A percentile compares a stretch with the other conserved stretches of the same genome.
Conservation (phyloP, 30 jellyfish, hydroid and myxozoan species). For the Hydractinia symbiolongicarpus region DNA sequence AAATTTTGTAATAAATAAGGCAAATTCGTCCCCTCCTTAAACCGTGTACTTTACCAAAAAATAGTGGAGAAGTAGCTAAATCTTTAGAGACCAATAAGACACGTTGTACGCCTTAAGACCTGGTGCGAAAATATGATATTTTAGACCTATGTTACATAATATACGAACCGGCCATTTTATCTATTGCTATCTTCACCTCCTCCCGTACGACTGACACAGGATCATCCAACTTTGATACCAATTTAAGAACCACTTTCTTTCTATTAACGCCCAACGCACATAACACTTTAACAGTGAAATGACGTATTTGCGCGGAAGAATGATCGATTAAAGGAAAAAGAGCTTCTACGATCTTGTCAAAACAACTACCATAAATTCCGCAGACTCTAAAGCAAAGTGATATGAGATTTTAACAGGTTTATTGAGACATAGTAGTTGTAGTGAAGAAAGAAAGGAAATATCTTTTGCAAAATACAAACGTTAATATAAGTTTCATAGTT, state of each 20-base stretch:
- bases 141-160: too few species aligned
- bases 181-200: conserved; percentile 8
- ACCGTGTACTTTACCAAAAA: too few species aligned
- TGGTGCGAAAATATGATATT: too few species aligned
- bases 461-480: too few species aligned
- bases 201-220: conserved; percentile 13
- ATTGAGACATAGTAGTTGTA: too few species aligned
- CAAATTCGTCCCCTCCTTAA: too few species aligned
- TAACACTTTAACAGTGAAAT: conserved; percentile 22
- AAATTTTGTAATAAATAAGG: not conserved
- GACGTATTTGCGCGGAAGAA: conserved; percentile 19
- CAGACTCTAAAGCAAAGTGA: not conserved
- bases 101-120: too few species aligned
- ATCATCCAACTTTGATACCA: conserved; percentile 21
- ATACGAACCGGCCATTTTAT: conserved; percentile 8
- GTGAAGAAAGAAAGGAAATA: too few species aligned
- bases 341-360: conserved; percentile 1
- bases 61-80: too few species aligned
- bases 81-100: too few species aligned
- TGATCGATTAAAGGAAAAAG: conserved; percentile 14
- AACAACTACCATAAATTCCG: not conserved
- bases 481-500: too few species aligned
- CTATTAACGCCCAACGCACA: conserved; percentile 15
- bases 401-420: not conserved
- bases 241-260: conserved; percentile 15